Conservation (phyloP, 2,888 invertebrate species). For the Imbricaverruca yamaguchii region DNA sequence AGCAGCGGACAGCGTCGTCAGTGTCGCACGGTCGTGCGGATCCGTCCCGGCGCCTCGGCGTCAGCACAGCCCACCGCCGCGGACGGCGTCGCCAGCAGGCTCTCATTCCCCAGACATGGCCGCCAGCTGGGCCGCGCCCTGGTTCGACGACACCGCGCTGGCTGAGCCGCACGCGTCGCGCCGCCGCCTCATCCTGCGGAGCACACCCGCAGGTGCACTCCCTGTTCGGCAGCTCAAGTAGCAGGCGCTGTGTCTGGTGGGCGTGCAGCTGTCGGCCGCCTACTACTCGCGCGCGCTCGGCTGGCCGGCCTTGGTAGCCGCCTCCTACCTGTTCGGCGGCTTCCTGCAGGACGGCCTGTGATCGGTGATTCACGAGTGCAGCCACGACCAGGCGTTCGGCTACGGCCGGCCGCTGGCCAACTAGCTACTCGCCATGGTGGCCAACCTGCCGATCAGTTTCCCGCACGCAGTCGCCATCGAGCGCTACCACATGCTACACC, state of each 20-base stretch:
- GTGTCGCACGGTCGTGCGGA: no score
- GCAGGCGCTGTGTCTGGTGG: constrained; percentile 17
- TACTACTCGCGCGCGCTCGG: neutral
- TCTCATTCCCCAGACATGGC: neutral
- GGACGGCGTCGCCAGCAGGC: no score
- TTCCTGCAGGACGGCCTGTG: constrained; percentile 1
- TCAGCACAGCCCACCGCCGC: no score
- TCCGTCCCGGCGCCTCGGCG: no score
- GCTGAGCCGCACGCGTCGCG: constrained; percentile 19
- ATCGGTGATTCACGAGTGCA: constrained; percentile 22
- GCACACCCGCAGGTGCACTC: neutral
- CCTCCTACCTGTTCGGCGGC: neutral
- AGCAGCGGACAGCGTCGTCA: no score
- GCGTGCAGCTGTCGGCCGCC: constrained; percentile 18
- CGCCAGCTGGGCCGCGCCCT: neutral
- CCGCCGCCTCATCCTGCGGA: neutral
- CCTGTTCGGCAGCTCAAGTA: constrained; percentile 14
- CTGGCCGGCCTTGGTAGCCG: neutral
- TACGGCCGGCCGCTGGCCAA: neutral
- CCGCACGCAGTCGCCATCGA: constrained; percentile 4
- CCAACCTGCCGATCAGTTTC: constrained; percentile 5
- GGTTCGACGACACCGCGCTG: constrained; percentile 4
- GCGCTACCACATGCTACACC: constrained; percentile 15
- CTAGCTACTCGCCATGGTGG: neutral
- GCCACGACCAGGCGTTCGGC: constrained; percentile 21